Base-by-base conservation (phyloP, 1,140 invertebrate species). In the Bilobella aurantiaca region DNA sequence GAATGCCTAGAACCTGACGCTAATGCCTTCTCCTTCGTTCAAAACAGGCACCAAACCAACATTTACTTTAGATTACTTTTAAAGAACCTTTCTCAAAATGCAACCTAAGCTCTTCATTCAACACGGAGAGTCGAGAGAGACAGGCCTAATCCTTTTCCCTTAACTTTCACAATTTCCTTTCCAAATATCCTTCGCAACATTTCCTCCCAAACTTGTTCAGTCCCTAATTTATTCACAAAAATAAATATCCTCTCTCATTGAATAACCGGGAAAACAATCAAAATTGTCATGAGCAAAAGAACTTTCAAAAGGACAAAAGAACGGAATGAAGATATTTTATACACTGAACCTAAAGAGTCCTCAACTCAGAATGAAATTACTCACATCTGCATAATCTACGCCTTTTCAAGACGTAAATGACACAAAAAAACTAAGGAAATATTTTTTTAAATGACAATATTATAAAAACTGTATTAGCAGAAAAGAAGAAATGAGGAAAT, bases 21-120 rank as follows among this genome's bases (percentile, higher is more conserved):
- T 53, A 53, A 53, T 53, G 49, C 49, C 49, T 53, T 53, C 23
- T 23, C 49, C 23, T 53, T 23, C 49, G 14, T 23, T 53, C 21
- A 5, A n/a, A n/a, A n/a, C n/a, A n/a, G n/a, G n/a, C n/a, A 12
- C 49, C 23, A 12, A 53, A 23, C 8, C 49, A 53, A 53, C 49
- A 53, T 53, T 53, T 53, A 53, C 49, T 53, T 23, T 23, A 53
- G 49, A 53, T 53, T 23, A 53, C 49, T 53, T 53, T 53, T 53
- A 12, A 53, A 5, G 49, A 23, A 16, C 23, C 49, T 42, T n/a
- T n/a, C n/a, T n/a, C n/a, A n/a, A n/a, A 23, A 53, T 53, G 49
- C 12, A 23, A 5, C 49, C 5, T 12, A 23, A 53, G 21, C 23
- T 14, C 25, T 5, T 23, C 5, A 23, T 5, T 12, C 3, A 12